A percentile compares a stretch with the other conserved stretches of the same genome.
Evolutionary conservation across 2,888 invertebrate genomes (phyloP).

Genomic region (Protula sp.): DNA sequence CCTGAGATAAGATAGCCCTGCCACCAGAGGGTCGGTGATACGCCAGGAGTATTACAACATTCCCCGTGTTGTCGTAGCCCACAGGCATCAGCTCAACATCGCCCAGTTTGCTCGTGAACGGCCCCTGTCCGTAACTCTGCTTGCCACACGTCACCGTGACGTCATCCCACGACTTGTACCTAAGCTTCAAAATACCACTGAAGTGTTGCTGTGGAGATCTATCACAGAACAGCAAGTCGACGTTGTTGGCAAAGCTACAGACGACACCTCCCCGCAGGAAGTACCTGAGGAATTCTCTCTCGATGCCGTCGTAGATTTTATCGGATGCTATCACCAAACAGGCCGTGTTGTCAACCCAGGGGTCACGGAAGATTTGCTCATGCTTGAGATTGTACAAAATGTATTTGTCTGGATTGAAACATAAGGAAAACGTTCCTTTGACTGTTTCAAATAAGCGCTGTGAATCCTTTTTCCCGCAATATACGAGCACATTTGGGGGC

Average conservation of each 20-base stretch:
- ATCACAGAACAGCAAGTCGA: slow-evolving; percentile 10
- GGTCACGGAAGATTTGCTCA: slow-evolving; percentile 33
- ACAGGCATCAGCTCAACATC: slow-evolving; percentile 14
- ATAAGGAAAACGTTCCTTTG: slow-evolving; percentile 29
- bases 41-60: slow-evolving; percentile 20
- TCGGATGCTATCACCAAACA: slow-evolving; percentile 38
- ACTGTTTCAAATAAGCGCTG: slow-evolving; percentile 35
- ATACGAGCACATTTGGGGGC: slow-evolving; percentile 50
- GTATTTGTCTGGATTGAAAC: slow-evolving; percentile 39
- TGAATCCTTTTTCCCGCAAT: slow-evolving; percentile 44
- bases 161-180: slow-evolving; percentile 27
- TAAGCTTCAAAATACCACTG: slow-evolving; percentile 25
- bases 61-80: slow-evolving; percentile 12
- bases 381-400: slow-evolving; percentile 45
- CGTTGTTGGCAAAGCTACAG: slow-evolving; percentile 18
- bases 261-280: slow-evolving; percentile 30
- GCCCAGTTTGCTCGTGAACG: too few relatives aligned
- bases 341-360: slow-evolving; percentile 46
- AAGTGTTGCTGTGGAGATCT: slow-evolving; percentile 1
- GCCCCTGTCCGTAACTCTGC: slow-evolving; percentile 22
- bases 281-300: slow-evolving; percentile 31
- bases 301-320: slow-evolving; percentile 32
- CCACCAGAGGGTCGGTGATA: slow-evolving; percentile 17
- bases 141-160: slow-evolving; percentile 31
- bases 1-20: slow-evolving; percentile 23